Conservation (phyloP, 2,888 invertebrate species). For the Pandemis corylana region DNA sequence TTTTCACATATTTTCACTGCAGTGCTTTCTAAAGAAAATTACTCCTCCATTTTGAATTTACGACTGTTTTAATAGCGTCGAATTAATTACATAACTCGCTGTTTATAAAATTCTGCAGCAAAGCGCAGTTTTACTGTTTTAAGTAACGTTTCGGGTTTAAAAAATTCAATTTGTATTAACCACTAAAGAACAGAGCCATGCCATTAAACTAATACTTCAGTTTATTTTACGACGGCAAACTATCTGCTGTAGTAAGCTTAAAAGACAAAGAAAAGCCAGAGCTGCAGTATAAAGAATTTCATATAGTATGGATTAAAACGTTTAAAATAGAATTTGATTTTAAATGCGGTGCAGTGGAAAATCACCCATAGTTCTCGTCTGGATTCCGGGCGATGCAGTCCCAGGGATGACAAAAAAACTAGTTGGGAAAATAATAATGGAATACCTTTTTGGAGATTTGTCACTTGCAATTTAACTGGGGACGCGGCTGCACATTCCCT, state of each 20-base stretch:
- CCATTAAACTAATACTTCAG: not conserved
- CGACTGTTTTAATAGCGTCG: not conserved
- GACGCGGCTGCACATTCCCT: no score
- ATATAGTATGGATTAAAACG: conserved; percentile 29
- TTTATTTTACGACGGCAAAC: not conserved
- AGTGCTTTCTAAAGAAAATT: not conserved
- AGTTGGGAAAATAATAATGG: no score
- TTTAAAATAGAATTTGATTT: conserved; percentile 31
- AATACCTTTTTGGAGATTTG: no score
- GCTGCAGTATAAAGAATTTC: conserved; percentile 16
- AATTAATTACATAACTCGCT: not conserved
- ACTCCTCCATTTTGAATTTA: not conserved
- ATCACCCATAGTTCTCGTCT: conserved; percentile 33
- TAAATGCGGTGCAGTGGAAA: conserved; percentile 32
- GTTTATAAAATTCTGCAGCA: not conserved
- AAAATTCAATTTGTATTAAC: not conserved
- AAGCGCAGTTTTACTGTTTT: not conserved
- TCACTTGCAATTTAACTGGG: no score
- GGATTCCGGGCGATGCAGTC: conserved; percentile 16
- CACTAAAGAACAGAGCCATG: not conserved
- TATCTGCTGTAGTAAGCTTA: not conserved
- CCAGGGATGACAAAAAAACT: conserved; percentile 18
- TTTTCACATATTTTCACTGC: not conserved
- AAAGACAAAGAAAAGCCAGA: not conserved
- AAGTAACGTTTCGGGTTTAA: not conserved